phyloP scores from a whole-genome alignment of 2,888 invertebrate species.

The Drosophila conformis region DNA sequence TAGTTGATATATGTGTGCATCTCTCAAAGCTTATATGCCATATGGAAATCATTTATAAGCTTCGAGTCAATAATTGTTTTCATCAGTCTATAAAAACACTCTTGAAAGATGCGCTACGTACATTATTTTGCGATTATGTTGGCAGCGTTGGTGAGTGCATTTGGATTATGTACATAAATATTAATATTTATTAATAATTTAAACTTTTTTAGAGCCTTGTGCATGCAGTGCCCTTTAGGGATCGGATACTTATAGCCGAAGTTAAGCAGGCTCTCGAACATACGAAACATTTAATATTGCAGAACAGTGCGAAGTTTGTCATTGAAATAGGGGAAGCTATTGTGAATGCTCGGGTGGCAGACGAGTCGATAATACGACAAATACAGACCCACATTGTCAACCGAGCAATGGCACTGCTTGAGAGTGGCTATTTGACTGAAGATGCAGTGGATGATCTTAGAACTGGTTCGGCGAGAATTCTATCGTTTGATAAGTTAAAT shows the following conservation, averaged over 20 bases:
- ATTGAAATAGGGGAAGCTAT: not conserved
- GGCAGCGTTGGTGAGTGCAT: slow-evolving; percentile 5
- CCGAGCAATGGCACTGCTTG: not conserved
- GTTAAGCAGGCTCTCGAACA: slow-evolving; percentile 3
- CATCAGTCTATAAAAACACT: slow-evolving; percentile 7
- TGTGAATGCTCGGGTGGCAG: not conserved
- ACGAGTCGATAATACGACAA: not conserved
- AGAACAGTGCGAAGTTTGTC: not conserved
- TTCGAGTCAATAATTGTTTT: not conserved
- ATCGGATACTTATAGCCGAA: slow-evolving; percentile 13
- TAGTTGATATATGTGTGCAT: not conserved
- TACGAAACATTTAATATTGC: not conserved
- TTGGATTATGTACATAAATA: not conserved
- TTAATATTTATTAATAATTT: not conserved
- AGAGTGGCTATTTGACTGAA: not conserved
- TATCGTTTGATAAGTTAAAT: not conserved
- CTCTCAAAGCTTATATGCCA: slow-evolving; percentile 4
- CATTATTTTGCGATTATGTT: not conserved
- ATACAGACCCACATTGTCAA: not conserved
- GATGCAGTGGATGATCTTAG: not conserved
- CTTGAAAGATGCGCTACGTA: slow-evolving; percentile 18
- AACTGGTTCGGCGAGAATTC: not conserved
- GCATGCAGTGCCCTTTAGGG: not conserved
- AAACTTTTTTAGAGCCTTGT: slow-evolving; percentile 10
- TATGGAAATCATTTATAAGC: slow-evolving; percentile 8